A percentile compares a stretch with the other conserved stretches of the same genome.
phyloP scores from a whole-genome alignment of 2,888 invertebrate species.

The Corbicula japonica region DNA sequence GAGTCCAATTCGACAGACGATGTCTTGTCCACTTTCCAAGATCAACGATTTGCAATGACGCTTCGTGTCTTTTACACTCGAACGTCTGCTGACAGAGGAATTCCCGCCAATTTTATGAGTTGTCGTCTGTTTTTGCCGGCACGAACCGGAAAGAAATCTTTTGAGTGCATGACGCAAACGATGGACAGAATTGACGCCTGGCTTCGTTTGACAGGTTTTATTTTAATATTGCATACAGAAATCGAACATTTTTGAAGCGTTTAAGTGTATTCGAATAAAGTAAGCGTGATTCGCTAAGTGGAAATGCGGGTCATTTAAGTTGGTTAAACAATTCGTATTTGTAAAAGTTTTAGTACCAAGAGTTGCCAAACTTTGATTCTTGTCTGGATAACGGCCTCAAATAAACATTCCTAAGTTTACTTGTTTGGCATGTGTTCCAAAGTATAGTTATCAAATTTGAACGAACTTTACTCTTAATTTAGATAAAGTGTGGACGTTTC shows the following conservation, averaged over 20 bases:
- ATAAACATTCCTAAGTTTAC: no score
- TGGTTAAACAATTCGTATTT: no score
- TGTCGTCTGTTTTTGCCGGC: slow-evolving; percentile 68
- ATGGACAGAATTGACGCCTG: slow-evolving; percentile 73
- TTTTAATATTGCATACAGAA: neutral
- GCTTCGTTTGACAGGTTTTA: slow-evolving; percentile 69
- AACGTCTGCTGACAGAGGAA: slow-evolving; percentile 25
- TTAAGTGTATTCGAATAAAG: no score
- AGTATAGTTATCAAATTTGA: no score
- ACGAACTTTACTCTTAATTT: no score
- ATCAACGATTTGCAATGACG: slow-evolving; percentile 39
- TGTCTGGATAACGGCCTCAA: no score
- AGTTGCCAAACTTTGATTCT: no score
- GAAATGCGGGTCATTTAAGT: no score
- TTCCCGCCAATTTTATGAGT: slow-evolving; percentile 21
- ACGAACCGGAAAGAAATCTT: slow-evolving; percentile 49
- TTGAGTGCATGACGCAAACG: slow-evolving; percentile 73
- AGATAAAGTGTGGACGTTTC: no score
- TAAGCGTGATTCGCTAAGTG: no score
- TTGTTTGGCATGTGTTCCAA: no score
- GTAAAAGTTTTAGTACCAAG: no score
- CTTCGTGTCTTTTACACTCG: slow-evolving; percentile 66
- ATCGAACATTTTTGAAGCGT: neutral
- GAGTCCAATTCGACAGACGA: slow-evolving; percentile 64
- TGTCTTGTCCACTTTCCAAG: slow-evolving; percentile 33